These are phyloP conservation scores for Tiaroga cobitis DNA, from an alignment of 2,797 vertebrate species.

Conservation along the genomic window DNA sequence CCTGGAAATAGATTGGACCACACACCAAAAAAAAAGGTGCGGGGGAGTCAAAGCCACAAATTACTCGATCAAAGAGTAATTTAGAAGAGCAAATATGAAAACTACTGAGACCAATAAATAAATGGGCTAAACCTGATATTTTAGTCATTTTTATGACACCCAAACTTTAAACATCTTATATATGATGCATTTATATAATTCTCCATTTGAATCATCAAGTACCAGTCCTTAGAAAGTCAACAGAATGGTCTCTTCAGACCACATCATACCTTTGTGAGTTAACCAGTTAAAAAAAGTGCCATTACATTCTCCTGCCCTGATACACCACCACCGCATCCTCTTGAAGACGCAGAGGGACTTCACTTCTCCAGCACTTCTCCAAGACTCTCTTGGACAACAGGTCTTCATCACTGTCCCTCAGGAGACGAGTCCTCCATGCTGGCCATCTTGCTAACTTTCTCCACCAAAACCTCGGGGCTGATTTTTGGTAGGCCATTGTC, in stretches of 20 bases:
- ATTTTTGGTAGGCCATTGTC: conserved; percentile 84
- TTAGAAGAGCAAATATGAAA: neutral
- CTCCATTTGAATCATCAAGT: neutral
- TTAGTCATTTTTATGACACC: neutral
- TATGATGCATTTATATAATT: neutral
- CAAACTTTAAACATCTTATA: conserved; percentile 3
- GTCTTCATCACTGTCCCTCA: conserved; percentile 49
- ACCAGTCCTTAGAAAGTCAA: conserved; percentile 18
- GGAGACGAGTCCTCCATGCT: conserved; percentile 50
- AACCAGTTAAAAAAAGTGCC: neutral
- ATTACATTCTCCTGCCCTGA: conserved; percentile 20
- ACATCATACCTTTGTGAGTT: conserved; percentile 27
- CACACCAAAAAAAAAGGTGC: too few species aligned
- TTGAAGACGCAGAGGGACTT: conserved; percentile 13
- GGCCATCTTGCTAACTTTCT: conserved; percentile 84
- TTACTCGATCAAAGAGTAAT: neutral
- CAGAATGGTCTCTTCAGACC: conserved; percentile 33
- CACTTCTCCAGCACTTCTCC: conserved; percentile 30
- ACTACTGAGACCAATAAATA: neutral
- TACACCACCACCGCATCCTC: conserved; percentile 7
- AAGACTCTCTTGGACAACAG: neutral
- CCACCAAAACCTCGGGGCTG: conserved; percentile 82
- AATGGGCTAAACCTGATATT: neutral
- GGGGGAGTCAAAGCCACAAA: too few species aligned
- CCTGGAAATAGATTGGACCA: neutral